phyloP scores from a whole-genome alignment of 1,140 invertebrate genomes.

The Ips nitidus region DNA sequence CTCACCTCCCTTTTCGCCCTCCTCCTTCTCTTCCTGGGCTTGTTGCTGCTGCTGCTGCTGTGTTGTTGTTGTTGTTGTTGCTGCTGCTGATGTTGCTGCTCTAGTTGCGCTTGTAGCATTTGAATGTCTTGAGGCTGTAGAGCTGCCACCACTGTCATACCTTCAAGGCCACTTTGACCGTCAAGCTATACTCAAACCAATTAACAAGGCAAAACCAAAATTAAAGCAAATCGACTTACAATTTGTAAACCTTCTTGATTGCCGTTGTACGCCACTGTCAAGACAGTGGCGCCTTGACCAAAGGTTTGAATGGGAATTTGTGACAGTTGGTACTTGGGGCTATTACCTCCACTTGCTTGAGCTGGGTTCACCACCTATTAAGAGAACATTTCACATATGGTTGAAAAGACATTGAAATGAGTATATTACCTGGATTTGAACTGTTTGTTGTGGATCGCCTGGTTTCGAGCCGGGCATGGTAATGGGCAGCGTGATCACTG shows the following conservation, averaged over 20 bases:
- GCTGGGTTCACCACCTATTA: constrained; percentile 37
- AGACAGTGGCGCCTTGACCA: constrained; percentile 65
- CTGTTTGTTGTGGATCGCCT: constrained; percentile 70
- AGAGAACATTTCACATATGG: background rate
- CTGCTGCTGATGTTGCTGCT: constrained; percentile 46
- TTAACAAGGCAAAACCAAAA: background rate
- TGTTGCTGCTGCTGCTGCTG: constrained; percentile 51
- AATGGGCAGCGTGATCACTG: constrained; percentile 73
- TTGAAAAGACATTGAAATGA: background rate
- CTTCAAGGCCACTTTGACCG: constrained; percentile 59
- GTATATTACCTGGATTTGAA: constrained; percentile 70
- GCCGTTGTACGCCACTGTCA: constrained; percentile 71
- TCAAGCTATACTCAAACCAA: constrained; percentile 49
- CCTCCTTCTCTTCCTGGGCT: constrained; percentile 52
- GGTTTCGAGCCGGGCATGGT: constrained; percentile 73
- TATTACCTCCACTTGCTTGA: constrained; percentile 52
- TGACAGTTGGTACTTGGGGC: constrained; percentile 69
- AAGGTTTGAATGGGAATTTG: constrained; percentile 67
- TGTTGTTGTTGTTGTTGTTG: constrained; percentile 65
- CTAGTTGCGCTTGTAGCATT: constrained; percentile 49
- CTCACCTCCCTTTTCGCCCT: constrained; percentile 40
- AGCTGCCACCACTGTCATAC: constrained; percentile 65
- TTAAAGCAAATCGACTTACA: constrained; percentile 42
- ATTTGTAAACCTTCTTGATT: constrained; percentile 60
- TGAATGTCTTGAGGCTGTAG: constrained; percentile 67